Base-by-base conservation (phyloP, 2,888 invertebrate species). In the Coelinius sp. region DNA sequence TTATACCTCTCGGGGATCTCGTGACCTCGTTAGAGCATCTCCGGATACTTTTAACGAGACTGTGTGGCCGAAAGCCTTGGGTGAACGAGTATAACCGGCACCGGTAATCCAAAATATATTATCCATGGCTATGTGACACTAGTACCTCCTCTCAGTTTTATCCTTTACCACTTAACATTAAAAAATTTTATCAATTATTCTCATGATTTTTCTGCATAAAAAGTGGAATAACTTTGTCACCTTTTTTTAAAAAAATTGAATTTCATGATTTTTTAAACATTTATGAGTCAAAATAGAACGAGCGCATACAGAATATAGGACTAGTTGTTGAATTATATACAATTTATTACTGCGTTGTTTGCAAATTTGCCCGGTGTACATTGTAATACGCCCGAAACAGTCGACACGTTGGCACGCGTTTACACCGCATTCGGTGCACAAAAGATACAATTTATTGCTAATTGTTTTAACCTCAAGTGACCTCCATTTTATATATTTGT, bases 61-160 rank as follows among this genome's bases (percentile, higher is more conserved):
- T 14, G 49, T 41, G 64, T 68, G 62, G 67, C 20, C 72, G 63
- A n/a, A n/a, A 66, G 68, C 38, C 52, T 53, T 20, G 46, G n/a
- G 59, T 71, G 63, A 46, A 71, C 69, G 63, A 27, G 10, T 63
- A 56, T 69, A 44, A n/a, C 63, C 27, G 17, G 53, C 44, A 49
- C 62, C 63, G 69, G 46, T 76, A 78, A 78, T 78, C 76, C 81
- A 83, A 85, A 85, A 85, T 85, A 84, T 84, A 85, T 85, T 83
- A 85, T 81, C 78, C 49, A 6, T 5, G 12, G 14, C 27, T 49
- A 44, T 25, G 25, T 56, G 24, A 56, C 41, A 3, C 14, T 41
- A 38, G 8, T 62, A 24, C 41, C 41, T 59, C 20, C 10, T 12
- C 20, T 24, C 12, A 35, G 22, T 22, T 22, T 41, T 24, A 41